Conservation (phyloP, 2,797 vertebrate genomes). For the Chaetophractus vellerosus region DNA sequence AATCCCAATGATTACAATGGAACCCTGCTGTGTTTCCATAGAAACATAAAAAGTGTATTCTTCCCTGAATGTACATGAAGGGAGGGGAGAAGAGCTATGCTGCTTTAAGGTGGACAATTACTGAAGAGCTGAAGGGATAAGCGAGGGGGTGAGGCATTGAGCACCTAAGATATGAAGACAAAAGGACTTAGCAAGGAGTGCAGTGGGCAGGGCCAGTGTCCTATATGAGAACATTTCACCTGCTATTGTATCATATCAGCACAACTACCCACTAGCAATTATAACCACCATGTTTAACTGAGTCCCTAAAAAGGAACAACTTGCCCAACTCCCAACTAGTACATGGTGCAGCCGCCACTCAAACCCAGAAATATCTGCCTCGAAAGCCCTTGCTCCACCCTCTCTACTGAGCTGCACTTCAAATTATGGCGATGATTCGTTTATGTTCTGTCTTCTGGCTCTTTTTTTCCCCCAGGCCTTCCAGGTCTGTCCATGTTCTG, state of each 20-base stretch:
- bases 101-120: conserved; percentile 46
- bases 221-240: fast-evolving
- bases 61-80: conserved; percentile 72
- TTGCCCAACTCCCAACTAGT: neutral
- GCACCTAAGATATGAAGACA: neutral
- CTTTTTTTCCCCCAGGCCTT: neutral
- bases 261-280: neutral
- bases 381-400: neutral
- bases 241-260: neutral
- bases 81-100: conserved; percentile 51
- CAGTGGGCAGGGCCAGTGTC: neutral
- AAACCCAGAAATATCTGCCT: neutral
- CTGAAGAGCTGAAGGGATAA: neutral
- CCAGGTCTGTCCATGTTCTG: neutral
- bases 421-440: neutral
- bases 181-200: neutral
- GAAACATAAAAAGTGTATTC: conserved; percentile 82
- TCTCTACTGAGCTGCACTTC: neutral
- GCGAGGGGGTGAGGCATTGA: neutral
- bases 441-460: neutral
- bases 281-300: neutral
- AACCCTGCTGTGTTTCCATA: conserved; percentile 84
- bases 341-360: neutral
- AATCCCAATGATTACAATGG: conserved; percentile 78
- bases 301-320: neutral